These are phyloP conservation scores for Macrophya alboannulata DNA, from an alignment of 2,888 invertebrate genomes.

Conservation along the genomic window DNA sequence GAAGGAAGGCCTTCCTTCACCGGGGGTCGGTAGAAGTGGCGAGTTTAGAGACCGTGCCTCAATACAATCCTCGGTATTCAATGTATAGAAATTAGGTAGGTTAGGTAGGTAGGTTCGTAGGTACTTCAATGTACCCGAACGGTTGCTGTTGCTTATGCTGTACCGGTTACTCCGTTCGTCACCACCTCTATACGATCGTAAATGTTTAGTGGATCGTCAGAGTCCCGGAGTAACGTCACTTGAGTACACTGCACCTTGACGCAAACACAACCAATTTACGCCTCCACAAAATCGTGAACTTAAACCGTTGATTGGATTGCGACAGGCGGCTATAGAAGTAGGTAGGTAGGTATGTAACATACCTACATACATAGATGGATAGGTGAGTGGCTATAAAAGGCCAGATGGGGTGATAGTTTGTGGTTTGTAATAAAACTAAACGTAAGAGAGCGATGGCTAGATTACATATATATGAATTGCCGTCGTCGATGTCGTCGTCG, in stretches of 20 bases:
- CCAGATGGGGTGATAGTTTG: slow-evolving; percentile 34
- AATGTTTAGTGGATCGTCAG: slow-evolving; percentile 12
- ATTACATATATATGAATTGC: not conserved
- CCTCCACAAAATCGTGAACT: slow-evolving; percentile 25
- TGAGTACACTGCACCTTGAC: slow-evolving; percentile 26
- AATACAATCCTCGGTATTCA: not conserved
- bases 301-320: slow-evolving; percentile 51
- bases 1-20: not conserved
- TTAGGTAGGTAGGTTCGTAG: not conserved
- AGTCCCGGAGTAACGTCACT: not conserved
- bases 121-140: not conserved
- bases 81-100: not conserved
- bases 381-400: slow-evolving; percentile 30
- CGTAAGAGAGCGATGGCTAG: slow-evolving; percentile 17
- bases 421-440: slow-evolving; percentile 30
- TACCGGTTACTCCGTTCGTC: not conserved
- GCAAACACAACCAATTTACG: slow-evolving; percentile 34
- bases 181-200: not conserved
- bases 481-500: not conserved
- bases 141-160: too few relatives aligned
- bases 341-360: not conserved
- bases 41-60: not conserved
- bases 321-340: not conserved
- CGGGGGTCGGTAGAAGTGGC: slow-evolving; percentile 19
- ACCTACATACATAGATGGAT: not conserved